Conservation (phyloP, 1,140 invertebrate genomes). For the Drosophila melanogaster region DNA sequence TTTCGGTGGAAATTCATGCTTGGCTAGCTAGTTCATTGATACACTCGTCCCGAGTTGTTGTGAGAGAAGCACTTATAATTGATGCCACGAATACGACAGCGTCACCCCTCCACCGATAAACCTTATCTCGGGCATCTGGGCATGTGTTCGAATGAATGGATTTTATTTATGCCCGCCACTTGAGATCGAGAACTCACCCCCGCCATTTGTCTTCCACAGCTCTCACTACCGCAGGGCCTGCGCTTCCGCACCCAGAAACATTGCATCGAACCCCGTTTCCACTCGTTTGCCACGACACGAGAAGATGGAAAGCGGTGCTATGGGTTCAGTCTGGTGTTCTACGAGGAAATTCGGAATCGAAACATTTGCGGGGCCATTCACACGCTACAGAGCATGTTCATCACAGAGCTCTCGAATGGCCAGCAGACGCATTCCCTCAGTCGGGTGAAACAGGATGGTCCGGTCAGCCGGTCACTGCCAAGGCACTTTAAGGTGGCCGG, state of each 20-base stretch:
- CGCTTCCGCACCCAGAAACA: slow-evolving; percentile 98
- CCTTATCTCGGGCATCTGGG: slow-evolving; percentile 55
- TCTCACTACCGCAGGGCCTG: slow-evolving; percentile 96
- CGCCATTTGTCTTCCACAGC: slow-evolving; percentile 85
- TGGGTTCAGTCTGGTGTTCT: slow-evolving; percentile 97
- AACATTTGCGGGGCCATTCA: slow-evolving; percentile 98
- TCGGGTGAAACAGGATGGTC: slow-evolving; percentile 87
- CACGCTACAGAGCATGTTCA: slow-evolving; percentile 95
- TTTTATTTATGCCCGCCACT: slow-evolving; percentile 38
- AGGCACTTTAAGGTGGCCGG: slow-evolving; percentile 94
- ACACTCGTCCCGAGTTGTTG: slow-evolving; percentile 13
- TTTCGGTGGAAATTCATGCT: slow-evolving; percentile 66
- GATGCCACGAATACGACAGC: slow-evolving; percentile 62
- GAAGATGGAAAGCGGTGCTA: slow-evolving; percentile 97
- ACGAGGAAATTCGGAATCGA: slow-evolving; percentile 96
- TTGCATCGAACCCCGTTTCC: slow-evolving; percentile 94
- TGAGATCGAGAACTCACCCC: neutral
- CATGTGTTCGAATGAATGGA: slow-evolving; percentile 52
- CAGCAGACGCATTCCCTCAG: slow-evolving; percentile 88
- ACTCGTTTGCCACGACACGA: slow-evolving; percentile 98
- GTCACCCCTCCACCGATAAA: slow-evolving; percentile 32
- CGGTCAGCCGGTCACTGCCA: slow-evolving; percentile 90
- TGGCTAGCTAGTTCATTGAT: slow-evolving; percentile 53
- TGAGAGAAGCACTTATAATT: slow-evolving; percentile 54
- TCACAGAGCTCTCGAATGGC: slow-evolving; percentile 93